A percentile compares a stretch with the other conserved stretches of the same genome.
Conservation (phyloP, 2,797 vertebrate genomes). For the Scarus forsteni region DNA sequence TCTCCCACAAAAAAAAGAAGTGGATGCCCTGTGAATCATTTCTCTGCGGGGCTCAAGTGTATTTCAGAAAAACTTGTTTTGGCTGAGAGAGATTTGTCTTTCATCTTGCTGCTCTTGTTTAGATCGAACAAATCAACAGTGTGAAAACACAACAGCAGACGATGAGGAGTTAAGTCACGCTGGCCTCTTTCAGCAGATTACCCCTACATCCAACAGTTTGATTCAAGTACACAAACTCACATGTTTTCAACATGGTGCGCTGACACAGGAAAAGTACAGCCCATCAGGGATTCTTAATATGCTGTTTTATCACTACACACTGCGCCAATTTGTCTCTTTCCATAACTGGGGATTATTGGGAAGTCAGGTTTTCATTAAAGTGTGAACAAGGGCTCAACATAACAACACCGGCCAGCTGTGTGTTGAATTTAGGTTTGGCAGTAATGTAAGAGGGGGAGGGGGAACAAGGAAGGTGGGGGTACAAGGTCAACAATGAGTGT, state of each 20-base stretch:
- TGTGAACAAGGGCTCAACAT: conserved; percentile 41
- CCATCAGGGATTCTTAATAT: conserved; percentile 32
- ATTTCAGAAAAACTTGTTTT: conserved; percentile 68
- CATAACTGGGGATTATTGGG: conserved; percentile 39
- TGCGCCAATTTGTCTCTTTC: conserved; percentile 35
- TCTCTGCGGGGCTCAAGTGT: conserved; percentile 60
- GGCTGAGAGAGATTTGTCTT: conserved; percentile 60
- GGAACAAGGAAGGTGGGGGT: conserved; percentile 16
- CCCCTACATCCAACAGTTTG: conserved; percentile 36
- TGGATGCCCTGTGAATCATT: conserved; percentile 66
- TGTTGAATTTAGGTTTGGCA: conserved; percentile 38
- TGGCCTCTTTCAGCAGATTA: conserved; percentile 73
- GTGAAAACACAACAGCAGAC: conserved; percentile 50
- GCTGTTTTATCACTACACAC: conserved; percentile 41
- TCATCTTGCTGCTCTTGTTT: conserved; percentile 52
- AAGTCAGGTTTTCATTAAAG: conserved; percentile 49
- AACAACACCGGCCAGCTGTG: conserved; percentile 26
- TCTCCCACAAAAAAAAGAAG: conserved; percentile 44
- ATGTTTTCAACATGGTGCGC: conserved; percentile 58
- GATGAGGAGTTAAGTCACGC: conserved; percentile 60
- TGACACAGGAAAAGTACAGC: conserved; percentile 58
- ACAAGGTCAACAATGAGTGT: background rate
- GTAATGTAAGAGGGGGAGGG: conserved; percentile 17
- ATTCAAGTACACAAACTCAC: conserved; percentile 46
- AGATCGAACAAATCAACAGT: conserved; percentile 39